A percentile compares a stretch with the other conserved stretches of the same genome.
Conservation (phyloP, 2,113 vertebrate species). For the Maccullochella peelii region DNA sequence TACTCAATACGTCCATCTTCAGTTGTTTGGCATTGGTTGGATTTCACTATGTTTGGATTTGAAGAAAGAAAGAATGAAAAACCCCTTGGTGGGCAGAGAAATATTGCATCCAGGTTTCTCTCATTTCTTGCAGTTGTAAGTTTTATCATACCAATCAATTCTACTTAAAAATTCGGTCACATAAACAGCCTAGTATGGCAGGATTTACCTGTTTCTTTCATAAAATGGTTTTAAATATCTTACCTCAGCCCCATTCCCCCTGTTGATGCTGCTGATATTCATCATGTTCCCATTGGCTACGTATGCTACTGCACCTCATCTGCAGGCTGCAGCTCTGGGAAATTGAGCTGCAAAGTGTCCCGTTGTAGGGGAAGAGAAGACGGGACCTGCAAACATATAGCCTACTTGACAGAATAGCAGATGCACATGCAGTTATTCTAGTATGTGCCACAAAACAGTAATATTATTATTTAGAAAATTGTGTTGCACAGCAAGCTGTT, state of each 20-base stretch:
- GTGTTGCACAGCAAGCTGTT: neutral
- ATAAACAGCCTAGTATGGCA: too few species aligned
- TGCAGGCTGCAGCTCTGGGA: slow-evolving; percentile 44
- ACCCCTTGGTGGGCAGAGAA: neutral
- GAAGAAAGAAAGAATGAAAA: neutral
- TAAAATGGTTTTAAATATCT: slow-evolving; percentile 36
- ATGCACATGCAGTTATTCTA: neutral
- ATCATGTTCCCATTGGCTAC: slow-evolving; percentile 45
- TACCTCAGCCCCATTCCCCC: slow-evolving; percentile 61
- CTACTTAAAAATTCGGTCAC: neutral
- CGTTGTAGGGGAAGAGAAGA: neutral
- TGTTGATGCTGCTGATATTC: slow-evolving; percentile 49
- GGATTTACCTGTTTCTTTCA: neutral
- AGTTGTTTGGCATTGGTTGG: neutral
- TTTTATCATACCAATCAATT: neutral
- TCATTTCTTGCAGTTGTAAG: neutral
- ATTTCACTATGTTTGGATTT: neutral
- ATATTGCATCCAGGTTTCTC: neutral
- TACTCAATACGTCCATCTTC: neutral
- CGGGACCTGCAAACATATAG: neutral
- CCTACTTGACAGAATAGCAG: neutral
- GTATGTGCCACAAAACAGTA: too few species aligned
- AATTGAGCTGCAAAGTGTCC: slow-evolving; percentile 37
- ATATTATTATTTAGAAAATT: neutral
- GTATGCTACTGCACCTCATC: slow-evolving; percentile 19